A percentile compares a stretch with the other conserved stretches of the same genome.
Evolutionary conservation across 2,113 vertebrate genomes (phyloP).

Genomic region (Podilymbus podiceps): DNA sequence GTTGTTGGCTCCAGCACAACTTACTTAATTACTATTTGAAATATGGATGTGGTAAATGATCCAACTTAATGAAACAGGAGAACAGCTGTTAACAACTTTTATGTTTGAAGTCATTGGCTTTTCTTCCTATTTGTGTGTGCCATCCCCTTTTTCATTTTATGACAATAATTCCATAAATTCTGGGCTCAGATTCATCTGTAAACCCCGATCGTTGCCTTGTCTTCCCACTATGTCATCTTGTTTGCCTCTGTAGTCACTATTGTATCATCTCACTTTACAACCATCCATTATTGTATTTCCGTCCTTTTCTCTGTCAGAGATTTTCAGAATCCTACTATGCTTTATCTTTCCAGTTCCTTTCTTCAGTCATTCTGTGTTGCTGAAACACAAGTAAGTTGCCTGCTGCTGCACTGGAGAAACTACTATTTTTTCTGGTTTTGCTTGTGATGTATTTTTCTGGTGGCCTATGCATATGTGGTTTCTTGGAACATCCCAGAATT

Average conservation of each 20-base stretch:
- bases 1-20: conserved; percentile 44
- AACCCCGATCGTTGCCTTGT: conserved; percentile 5
- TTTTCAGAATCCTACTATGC: background rate
- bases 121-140: conserved; percentile 4
- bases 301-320: background rate
- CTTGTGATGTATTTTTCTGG: background rate
- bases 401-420: background rate
- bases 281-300: background rate
- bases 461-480: accelerated
- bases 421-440: background rate
- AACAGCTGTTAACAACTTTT: conserved; percentile 52
- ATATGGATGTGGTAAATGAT: conserved; percentile 57
- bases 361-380: accelerated
- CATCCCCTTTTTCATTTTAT: background rate
- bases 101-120: conserved; percentile 25
- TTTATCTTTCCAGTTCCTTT: background rate
- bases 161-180: conserved; percentile 34
- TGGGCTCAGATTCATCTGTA: background rate
- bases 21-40: conserved; percentile 60
- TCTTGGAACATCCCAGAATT: background rate
- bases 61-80: conserved; percentile 49
- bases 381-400: background rate
- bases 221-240: background rate
- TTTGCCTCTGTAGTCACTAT: background rate
- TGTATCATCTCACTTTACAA: background rate